Evolutionary conservation across 2,113 vertebrate species (phyloP).

Genomic region (Phyllostomus hastatus): DNA sequence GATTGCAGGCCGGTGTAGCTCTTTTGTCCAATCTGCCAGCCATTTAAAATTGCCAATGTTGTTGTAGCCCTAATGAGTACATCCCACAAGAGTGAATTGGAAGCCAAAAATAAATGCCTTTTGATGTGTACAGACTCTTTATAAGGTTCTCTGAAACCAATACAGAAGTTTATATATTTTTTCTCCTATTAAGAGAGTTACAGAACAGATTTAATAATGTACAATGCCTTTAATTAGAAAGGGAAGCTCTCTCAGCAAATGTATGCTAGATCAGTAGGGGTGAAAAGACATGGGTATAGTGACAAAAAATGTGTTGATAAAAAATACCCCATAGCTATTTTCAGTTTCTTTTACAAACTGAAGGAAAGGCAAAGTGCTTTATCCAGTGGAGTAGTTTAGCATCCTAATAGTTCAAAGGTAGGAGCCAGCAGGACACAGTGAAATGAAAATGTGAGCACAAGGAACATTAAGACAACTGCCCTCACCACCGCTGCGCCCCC

Average conservation of each 20-base stretch:
- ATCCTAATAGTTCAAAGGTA: neutral
- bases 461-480: neutral
- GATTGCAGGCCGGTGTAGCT: constrained; percentile 18
- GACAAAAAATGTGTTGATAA: constrained; percentile 1
- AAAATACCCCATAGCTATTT: neutral
- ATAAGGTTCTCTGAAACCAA: constrained; percentile 36
- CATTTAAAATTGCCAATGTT: constrained; percentile 4
- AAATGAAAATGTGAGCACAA: neutral
- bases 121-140: constrained; percentile 21
- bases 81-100: constrained; percentile 19
- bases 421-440: neutral
- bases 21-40: constrained; percentile 20
- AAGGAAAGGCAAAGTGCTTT: neutral
- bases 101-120: constrained; percentile 31
- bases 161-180: constrained; percentile 1
- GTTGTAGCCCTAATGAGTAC: constrained; percentile 27
- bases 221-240: constrained; percentile 1
- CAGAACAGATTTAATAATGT: constrained; percentile 18
- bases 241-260: neutral
- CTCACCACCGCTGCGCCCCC: neutral
- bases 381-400: neutral
- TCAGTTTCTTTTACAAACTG: neutral
- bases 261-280: neutral
- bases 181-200: constrained; percentile 30
- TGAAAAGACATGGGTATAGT: neutral